phyloP scores from a whole-genome alignment of 1,140 invertebrate genomes.

The Magallana ariakensis region DNA sequence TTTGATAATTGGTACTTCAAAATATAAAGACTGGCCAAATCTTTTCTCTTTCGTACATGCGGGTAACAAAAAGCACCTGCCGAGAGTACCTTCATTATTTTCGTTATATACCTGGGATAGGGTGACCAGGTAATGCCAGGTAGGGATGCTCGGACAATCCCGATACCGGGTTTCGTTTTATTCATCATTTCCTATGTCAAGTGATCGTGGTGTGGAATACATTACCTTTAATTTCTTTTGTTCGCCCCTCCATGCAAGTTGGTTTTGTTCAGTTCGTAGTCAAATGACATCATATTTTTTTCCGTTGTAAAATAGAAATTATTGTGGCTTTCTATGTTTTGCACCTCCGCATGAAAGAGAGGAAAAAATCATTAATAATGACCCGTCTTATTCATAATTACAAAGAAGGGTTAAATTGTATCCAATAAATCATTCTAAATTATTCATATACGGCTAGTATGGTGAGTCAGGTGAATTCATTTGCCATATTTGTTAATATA shows the following conservation, averaged over 20 bases:
- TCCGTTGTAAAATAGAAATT: slow-evolving; percentile 11
- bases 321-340: slow-evolving; percentile 9
- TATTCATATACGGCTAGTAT: neutral
- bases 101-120: neutral
- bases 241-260: neutral
- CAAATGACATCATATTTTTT: neutral
- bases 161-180: neutral
- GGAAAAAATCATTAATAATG: slow-evolving; percentile 21
- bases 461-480: slow-evolving; percentile 1
- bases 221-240: neutral
- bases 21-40: neutral
- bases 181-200: neutral
- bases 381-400: neutral
- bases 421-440: slow-evolving; percentile 6
- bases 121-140: neutral
- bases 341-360: neutral
- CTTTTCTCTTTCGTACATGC: neutral
- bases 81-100: slow-evolving; percentile 9
- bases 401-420: neutral
- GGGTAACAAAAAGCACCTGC: slow-evolving; percentile 10
- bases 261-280: neutral
- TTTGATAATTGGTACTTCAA: slow-evolving; percentile 14
- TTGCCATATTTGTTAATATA: neutral
- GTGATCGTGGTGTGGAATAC: slow-evolving; percentile 6
- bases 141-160: neutral